Base-by-base conservation (phyloP, 2,113 vertebrate genomes). In the Sylvietta virens region DNA sequence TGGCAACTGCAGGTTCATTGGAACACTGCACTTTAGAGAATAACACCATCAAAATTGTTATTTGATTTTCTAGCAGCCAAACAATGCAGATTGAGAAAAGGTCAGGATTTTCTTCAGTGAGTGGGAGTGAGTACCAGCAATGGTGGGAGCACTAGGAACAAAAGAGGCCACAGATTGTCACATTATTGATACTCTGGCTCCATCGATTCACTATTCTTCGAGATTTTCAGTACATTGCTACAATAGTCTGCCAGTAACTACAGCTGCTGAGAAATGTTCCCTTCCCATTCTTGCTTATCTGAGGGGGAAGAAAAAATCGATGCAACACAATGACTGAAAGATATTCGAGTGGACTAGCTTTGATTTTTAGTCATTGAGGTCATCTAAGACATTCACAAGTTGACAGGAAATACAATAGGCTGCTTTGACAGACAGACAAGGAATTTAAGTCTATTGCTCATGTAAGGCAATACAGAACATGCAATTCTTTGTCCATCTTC, bases 281-380 rank as follows among this genome's bases (percentile, higher is more conserved):
- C n/a, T 92, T 96, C 60, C 15, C n/a, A 71, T 88, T 92, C 77
- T 92, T 84, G 64, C 94, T 94, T 78, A 79, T 64, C 89, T 86
- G 88, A 91, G 40, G 37, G 40, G 33, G 35, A 71, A 87, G 71
- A 73, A 84, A 33, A 94, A 95, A 97, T 95, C 95, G 94, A 96
- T 97, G 84, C 50, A 77, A 50, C 69, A 92, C 71, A 96, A 94
- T 90, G 89, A 73, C 78, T 82, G 88, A 94, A 89, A 86, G 82
- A 84, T 88, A 94, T 93, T 82, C 60, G n/a, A 96, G 93, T 80
- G 81, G 78, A 79, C 91, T 76, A 88, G 54, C 71, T 95, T 95
- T 95, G 94, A 96, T 95, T 97, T 81, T 90, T 31, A 94, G 91
- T 82, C 93, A 62, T 26, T 94, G 84, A 94, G 91, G 94, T 95